A percentile compares a stretch with the other conserved stretches of the same genome.
Conservation (phyloP, 2,888 invertebrate genomes). For the Noctua janthina region DNA sequence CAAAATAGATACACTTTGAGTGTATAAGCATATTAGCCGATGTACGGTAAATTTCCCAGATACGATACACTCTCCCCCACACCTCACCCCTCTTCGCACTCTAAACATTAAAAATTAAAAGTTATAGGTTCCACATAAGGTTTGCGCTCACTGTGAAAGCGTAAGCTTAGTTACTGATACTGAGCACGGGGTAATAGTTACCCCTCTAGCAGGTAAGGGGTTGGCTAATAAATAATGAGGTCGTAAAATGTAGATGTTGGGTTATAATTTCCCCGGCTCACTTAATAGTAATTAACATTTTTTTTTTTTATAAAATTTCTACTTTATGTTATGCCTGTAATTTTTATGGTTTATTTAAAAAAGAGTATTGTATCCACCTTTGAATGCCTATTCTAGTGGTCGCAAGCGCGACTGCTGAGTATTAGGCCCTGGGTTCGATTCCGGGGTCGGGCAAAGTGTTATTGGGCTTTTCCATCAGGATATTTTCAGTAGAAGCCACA, state of each 20-base stretch:
- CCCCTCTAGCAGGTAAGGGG: too few species aligned
- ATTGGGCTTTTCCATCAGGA: neutral
- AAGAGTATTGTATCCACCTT: too few species aligned
- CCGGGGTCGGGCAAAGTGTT: neutral
- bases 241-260: neutral
- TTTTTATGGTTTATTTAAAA: too few species aligned
- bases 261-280: neutral
- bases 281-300: neutral
- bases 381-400: neutral
- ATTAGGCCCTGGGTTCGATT: neutral
- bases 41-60: slow-evolving; percentile 6
- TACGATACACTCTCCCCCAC: slow-evolving; percentile 4
- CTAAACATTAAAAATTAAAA: slow-evolving; percentile 21
- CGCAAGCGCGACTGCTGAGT: neutral
- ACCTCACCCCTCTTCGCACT: neutral
- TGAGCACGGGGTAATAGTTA: neutral
- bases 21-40: neutral
- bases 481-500: too few species aligned
- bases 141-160: neutral
- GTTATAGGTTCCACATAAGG: neutral
- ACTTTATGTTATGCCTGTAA: neutral
- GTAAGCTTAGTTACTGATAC: too few species aligned
- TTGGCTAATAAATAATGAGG: neutral
- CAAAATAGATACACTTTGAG: slow-evolving; percentile 5
- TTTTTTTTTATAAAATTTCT: neutral